phyloP scores from a whole-genome alignment of 2,888 invertebrate genomes.

The Cybosia mesomella region DNA sequence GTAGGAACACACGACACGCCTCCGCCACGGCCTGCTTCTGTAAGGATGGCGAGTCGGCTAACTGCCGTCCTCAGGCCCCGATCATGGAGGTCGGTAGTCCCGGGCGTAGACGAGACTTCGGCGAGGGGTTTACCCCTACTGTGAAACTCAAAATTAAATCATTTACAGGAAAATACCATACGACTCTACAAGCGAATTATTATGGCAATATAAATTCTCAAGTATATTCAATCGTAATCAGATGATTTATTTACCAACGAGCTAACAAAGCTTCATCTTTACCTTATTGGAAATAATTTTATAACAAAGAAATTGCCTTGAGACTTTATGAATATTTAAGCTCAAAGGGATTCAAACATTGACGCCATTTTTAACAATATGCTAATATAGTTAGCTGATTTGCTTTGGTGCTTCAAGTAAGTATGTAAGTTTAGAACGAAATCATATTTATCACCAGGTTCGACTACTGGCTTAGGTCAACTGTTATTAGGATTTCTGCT shows the following conservation, averaged over 20 bases:
- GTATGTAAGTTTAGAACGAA: too few relatives aligned
- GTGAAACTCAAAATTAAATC: background rate
- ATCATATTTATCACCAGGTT: background rate
- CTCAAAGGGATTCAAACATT: conserved; percentile 2
- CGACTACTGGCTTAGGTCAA: background rate
- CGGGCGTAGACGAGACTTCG: too few relatives aligned
- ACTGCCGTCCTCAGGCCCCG: too few relatives aligned
- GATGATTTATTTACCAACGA: background rate
- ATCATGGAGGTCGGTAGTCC: too few relatives aligned
- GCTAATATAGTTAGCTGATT: conserved; percentile 3
- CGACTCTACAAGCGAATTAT: background rate
- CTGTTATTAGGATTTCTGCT: background rate
- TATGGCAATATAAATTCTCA: background rate
- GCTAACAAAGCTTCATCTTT: conserved; percentile 11
- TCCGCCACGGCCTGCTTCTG: too few relatives aligned
- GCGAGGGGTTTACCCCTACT: too few relatives aligned
- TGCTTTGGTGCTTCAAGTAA: background rate
- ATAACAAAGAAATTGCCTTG: conserved; percentile 8
- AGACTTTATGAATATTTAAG: conserved; percentile 12
- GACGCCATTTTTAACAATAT: conserved; percentile 3
- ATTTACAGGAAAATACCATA: background rate
- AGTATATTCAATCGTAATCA: background rate
- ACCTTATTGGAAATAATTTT: conserved; percentile 17
- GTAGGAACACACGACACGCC: too few relatives aligned
- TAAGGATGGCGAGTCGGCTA: too few relatives aligned